Conservation (phyloP, 2,888 invertebrate species). For the Troides oblongomaculatus region DNA sequence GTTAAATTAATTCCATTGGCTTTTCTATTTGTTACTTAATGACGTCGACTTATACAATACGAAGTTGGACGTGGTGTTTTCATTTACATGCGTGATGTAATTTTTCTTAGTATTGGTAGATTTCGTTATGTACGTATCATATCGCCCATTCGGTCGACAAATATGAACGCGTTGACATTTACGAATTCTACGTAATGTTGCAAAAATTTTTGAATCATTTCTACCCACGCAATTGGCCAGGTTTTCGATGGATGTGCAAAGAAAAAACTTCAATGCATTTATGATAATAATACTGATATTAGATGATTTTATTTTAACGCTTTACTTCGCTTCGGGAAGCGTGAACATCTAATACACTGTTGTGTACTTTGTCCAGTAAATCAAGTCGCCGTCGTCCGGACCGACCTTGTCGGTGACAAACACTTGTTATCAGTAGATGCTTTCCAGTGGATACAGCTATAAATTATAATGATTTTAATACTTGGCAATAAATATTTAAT, state of each 20-base stretch:
- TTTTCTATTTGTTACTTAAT: conserved; percentile 15
- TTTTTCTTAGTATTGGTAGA: conserved; percentile 27
- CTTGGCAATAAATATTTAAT: background rate
- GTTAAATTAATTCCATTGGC: conserved; percentile 18
- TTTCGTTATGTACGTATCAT: conserved; percentile 29
- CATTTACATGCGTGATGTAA: conserved; percentile 55
- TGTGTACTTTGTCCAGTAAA: conserved; percentile 34
- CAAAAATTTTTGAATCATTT: conserved; percentile 15
- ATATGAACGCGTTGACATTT: conserved; percentile 24
- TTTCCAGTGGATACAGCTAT: conserved; percentile 24
- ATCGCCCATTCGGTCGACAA: conserved; percentile 32
- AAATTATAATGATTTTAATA: background rate
- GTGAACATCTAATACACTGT: conserved; percentile 23
- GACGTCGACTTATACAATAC: conserved; percentile 41
- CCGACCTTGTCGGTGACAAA: conserved; percentile 45
- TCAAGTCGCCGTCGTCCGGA: conserved; percentile 35
- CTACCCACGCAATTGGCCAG: conserved; percentile 2
- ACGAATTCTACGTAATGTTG: conserved; percentile 13
- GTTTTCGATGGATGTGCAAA: background rate
- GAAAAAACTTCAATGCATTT: background rate
- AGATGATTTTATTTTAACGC: background rate
- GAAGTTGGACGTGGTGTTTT: conserved; percentile 38
- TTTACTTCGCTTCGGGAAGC: background rate
- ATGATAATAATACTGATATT: background rate
- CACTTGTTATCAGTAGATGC: conserved; percentile 38